These are phyloP conservation scores for Protobothrops mucrosquamatus DNA, from an alignment of 2,113 vertebrate genomes.

Conservation along the genomic window DNA sequence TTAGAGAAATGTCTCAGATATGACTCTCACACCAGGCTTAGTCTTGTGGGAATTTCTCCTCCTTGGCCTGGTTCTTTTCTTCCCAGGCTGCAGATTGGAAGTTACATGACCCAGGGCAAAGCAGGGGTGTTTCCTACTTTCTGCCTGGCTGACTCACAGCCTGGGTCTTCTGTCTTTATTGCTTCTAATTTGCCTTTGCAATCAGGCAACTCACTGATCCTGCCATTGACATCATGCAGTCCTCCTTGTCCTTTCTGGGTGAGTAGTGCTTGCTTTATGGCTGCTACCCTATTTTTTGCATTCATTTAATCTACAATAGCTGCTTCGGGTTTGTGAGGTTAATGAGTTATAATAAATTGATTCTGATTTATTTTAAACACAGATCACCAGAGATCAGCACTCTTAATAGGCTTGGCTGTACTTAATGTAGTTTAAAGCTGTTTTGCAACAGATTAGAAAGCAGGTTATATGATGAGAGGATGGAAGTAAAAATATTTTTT, in stretches of 20 bases:
- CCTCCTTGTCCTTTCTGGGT: constrained; percentile 5
- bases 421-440: not conserved
- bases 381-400: not conserved
- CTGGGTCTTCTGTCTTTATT: not conserved
- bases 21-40: not conserved
- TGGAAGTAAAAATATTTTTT: not conserved
- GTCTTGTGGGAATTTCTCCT: constrained; percentile 9
- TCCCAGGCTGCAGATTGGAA: constrained; percentile 23
- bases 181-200: not conserved
- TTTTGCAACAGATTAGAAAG: not conserved
- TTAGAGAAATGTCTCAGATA: not conserved
- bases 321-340: not conserved
- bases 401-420: not conserved
- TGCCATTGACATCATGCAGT: not conserved
- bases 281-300: not conserved
- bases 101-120: not conserved
- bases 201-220: not conserved
- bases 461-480: not conserved
- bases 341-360: not conserved
- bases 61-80: not conserved
- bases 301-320: not conserved
- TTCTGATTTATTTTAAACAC: not conserved
- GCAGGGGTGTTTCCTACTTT: constrained; percentile 28
- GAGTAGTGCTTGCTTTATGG: not conserved
- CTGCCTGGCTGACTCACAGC: constrained; percentile 20